Evolutionary conservation across 2,797 vertebrate genomes (phyloP).

Genomic region (Acridotheres tristis): DNA sequence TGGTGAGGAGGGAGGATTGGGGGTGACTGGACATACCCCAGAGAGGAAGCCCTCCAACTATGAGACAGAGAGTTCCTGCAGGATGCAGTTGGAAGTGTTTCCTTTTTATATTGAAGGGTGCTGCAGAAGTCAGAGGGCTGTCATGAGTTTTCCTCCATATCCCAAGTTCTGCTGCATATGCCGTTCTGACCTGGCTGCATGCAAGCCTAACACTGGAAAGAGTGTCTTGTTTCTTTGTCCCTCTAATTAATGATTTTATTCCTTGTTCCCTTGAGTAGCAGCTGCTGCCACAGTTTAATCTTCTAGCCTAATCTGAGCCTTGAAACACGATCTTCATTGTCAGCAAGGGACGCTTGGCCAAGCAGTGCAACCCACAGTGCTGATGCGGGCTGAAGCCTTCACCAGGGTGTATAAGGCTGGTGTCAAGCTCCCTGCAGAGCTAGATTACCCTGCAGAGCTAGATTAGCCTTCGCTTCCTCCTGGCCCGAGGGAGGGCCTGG

Average conservation of each 20-base stretch:
- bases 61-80: background rate
- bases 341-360: background rate
- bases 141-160: background rate
- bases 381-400: background rate
- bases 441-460: too few relatives aligned
- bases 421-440: background rate
- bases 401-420: background rate
- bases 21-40: background rate
- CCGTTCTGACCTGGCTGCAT: background rate
- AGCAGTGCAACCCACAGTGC: background rate
- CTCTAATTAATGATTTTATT: slow-evolving; percentile 34
- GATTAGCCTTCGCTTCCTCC: background rate
- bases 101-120: background rate
- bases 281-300: slow-evolving; percentile 39
- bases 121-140: background rate
- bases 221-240: background rate
- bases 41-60: background rate
- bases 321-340: background rate
- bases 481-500: background rate
- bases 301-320: background rate
- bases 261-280: background rate
- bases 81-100: background rate
- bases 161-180: background rate
- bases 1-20: background rate
- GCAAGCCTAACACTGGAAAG: background rate